Conservation (phyloP, 2,797 vertebrate genomes). For the Sebastes itinus region DNA sequence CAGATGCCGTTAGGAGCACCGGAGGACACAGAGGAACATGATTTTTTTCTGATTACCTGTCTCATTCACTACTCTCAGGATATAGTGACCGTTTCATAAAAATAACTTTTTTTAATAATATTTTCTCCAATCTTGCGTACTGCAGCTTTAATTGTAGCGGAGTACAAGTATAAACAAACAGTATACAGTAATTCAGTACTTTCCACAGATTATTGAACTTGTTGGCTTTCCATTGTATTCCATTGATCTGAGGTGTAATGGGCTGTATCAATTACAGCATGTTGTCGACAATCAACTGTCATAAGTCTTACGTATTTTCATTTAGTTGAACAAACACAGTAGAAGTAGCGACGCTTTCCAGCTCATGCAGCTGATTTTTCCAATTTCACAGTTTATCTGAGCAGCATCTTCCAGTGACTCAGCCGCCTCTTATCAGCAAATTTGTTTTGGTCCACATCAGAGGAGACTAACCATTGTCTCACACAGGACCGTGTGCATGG, state of each 20-base stretch:
- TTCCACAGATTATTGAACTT: neutral
- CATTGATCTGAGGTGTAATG: neutral
- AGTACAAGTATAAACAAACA: neutral
- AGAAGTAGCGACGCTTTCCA: neutral
- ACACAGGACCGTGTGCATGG: neutral
- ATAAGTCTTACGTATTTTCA: neutral
- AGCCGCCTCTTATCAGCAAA: slow-evolving; percentile 22
- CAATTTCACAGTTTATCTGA: slow-evolving; percentile 34
- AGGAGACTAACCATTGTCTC: neutral
- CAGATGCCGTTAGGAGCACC: no score
- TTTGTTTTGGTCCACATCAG: slow-evolving; percentile 25
- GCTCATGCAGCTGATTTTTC: slow-evolving; percentile 18
- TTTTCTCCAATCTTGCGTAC: no score
- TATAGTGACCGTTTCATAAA: no score
- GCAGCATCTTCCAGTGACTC: slow-evolving; percentile 11
- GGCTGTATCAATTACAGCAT: neutral
- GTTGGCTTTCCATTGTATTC: neutral
- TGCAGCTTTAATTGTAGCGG: neutral
- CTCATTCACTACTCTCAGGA: no score
- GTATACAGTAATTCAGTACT: neutral
- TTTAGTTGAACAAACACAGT: neutral
- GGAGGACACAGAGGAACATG: no score
- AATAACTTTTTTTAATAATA: no score
- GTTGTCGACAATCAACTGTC: neutral
- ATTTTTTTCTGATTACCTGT: no score